These are phyloP conservation scores for Stenurella melanura DNA, from an alignment of 2,888 invertebrate genomes.

Conservation along the genomic window DNA sequence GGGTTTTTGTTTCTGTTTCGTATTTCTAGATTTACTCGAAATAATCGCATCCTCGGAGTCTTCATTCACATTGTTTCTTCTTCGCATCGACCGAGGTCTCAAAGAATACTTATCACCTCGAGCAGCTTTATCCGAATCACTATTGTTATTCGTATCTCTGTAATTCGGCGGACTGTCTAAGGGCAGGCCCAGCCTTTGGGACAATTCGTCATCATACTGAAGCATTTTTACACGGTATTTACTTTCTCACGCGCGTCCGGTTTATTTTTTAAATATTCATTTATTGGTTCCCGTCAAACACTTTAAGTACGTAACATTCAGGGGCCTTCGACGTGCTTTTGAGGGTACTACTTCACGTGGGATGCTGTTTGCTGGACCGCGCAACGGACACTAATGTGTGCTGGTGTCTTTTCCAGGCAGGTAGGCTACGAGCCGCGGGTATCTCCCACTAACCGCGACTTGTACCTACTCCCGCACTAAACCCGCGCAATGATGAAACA, in stretches of 20 bases:
- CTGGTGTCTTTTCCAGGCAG: constrained; percentile 34
- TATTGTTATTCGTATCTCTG: constrained; percentile 71
- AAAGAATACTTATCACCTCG: constrained; percentile 71
- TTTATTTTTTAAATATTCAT: constrained; percentile 18
- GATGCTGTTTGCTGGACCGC: constrained; percentile 57
- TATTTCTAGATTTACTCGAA: constrained; percentile 44
- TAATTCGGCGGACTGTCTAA: constrained; percentile 60
- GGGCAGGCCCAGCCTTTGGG: constrained; percentile 68
- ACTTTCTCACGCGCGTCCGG: constrained; percentile 31
- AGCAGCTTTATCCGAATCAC: constrained; percentile 60
- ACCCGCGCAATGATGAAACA: constrained; percentile 41
- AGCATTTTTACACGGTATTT: constrained; percentile 60
- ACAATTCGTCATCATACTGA: constrained; percentile 68
- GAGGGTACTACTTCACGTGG: constrained; percentile 18
- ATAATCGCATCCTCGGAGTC: constrained; percentile 50
- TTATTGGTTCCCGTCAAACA: constrained; percentile 40
- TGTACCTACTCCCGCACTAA: constrained; percentile 44
- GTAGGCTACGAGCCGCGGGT: constrained; percentile 27
- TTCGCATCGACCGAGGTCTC: constrained; percentile 68
- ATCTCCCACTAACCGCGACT: constrained; percentile 48
- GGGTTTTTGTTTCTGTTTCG: constrained; percentile 69
- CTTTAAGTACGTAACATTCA: constrained; percentile 26
- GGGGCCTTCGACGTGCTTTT: constrained; percentile 5
- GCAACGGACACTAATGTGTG: constrained; percentile 54
- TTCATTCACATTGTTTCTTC: constrained; percentile 56